These are phyloP conservation scores for Nemapogon koenigi DNA, from an alignment of 2,888 invertebrate species.

Conservation along the genomic window DNA sequence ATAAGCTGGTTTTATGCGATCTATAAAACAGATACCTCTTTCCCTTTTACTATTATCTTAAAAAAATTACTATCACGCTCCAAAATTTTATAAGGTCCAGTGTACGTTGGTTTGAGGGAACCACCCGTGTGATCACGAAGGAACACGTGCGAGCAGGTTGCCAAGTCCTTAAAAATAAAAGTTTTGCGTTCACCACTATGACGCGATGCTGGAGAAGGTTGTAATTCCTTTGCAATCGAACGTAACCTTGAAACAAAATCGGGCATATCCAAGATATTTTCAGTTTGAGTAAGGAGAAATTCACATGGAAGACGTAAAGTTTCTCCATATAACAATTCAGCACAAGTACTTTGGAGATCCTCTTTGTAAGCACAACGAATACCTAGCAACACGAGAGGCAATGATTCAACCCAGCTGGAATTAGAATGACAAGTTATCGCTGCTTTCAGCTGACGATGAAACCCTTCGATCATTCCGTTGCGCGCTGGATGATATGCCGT, in stretches of 20 bases:
- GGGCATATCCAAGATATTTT: neutral
- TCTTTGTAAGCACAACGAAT: too few species aligned
- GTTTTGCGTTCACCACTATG: slow-evolving; percentile 1
- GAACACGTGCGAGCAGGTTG: slow-evolving; percentile 18
- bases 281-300: slow-evolving; percentile 12
- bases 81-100: slow-evolving; percentile 2
- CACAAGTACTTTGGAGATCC: too few species aligned
- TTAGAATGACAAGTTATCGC: too few species aligned
- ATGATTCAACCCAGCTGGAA: too few species aligned
- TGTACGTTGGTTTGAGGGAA: slow-evolving; percentile 7
- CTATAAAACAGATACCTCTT: neutral
- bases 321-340: too few species aligned
- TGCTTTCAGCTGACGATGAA: too few species aligned
- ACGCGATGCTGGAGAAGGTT: neutral
- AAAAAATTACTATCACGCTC: neutral
- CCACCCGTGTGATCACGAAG: slow-evolving; percentile 18
- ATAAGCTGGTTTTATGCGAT: slow-evolving; percentile 9
- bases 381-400: too few species aligned
- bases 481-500: too few species aligned
- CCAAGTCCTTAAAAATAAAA: slow-evolving; percentile 21
- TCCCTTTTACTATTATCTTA: neutral
- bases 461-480: too few species aligned
- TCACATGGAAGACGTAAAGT: too few species aligned
- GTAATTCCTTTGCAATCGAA: neutral
- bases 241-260: neutral